These are phyloP conservation scores for Drosophila incognita DNA, from an alignment of 2,888 invertebrate genomes.

Conservation along the genomic window DNA sequence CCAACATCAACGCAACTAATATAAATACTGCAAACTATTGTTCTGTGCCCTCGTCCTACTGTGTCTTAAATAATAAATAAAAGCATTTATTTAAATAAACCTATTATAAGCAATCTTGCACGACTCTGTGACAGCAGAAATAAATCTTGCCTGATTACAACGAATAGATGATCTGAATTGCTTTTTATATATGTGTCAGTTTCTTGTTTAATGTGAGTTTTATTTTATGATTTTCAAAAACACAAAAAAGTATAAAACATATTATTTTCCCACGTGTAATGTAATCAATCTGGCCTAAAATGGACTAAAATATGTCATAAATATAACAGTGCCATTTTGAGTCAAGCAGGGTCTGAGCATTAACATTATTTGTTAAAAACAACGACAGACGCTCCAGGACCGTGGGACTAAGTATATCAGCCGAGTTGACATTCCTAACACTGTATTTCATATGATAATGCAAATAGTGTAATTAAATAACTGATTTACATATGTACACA, in stretches of 20 bases:
- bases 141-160: no score
- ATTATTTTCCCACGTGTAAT: background rate
- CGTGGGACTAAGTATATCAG: constrained; percentile 8
- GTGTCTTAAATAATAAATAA: no score
- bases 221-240: background rate
- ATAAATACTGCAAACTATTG: background rate
- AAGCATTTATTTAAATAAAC: no score
- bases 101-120: no score
- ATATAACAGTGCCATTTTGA: constrained; percentile 28
- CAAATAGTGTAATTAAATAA: constrained; percentile 17
- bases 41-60: background rate
- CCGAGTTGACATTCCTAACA: background rate
- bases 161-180: no score
- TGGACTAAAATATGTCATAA: constrained; percentile 2
- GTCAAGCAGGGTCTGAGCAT: constrained; percentile 9
- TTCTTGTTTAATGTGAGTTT: background rate
- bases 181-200: background rate
- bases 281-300: background rate
- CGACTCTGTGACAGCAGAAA: no score
- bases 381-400: constrained; percentile 29
- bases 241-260: background rate
- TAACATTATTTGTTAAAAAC: constrained; percentile 27
- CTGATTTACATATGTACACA: constrained; percentile 11
- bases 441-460: background rate
- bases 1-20: background rate